phyloP scores from a whole-genome alignment of 2,888 invertebrate genomes.

The Drosophila niveifrons region DNA sequence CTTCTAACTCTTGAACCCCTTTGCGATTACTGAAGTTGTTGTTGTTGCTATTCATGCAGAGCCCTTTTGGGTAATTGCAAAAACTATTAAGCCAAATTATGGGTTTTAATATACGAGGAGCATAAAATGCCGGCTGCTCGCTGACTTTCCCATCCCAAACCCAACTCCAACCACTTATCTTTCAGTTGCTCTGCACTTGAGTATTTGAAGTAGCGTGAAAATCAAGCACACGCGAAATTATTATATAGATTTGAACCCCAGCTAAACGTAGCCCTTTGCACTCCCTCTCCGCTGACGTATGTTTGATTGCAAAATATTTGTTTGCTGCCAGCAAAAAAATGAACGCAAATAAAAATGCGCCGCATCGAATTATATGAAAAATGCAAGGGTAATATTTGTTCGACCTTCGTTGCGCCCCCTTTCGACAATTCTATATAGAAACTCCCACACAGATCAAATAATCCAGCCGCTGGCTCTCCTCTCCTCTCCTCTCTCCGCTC shows the following conservation, averaged over 20 bases:
- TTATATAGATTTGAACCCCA: constrained; percentile 72
- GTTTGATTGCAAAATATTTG: constrained; percentile 77
- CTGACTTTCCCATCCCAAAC: constrained; percentile 39
- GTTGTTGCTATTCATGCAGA: constrained; percentile 23
- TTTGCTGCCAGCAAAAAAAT: constrained; percentile 10
- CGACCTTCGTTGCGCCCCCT: constrained; percentile 33
- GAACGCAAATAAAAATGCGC: constrained; percentile 43
- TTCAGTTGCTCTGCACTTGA: constrained; percentile 56
- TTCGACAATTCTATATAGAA: neutral
- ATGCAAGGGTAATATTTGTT: constrained; percentile 77
- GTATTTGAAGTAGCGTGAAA: constrained; percentile 75
- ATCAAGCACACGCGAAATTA: constrained; percentile 78
- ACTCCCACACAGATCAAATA: constrained; percentile 40
- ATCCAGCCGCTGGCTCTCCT: neutral
- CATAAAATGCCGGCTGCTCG: constrained; percentile 66
- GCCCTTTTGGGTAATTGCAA: constrained; percentile 79
- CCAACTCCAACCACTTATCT: neutral
- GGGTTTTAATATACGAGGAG: constrained; percentile 81
- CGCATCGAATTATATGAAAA: constrained; percentile 63
- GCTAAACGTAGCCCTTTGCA: constrained; percentile 10
- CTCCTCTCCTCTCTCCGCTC: neutral
- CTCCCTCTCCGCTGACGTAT: constrained; percentile 6
- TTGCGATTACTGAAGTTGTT: constrained; percentile 14
- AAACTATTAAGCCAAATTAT: constrained; percentile 84
- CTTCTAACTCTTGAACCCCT: neutral